Conservation (phyloP, 2,797 vertebrate species). For the Aeoliscus strigatus region DNA sequence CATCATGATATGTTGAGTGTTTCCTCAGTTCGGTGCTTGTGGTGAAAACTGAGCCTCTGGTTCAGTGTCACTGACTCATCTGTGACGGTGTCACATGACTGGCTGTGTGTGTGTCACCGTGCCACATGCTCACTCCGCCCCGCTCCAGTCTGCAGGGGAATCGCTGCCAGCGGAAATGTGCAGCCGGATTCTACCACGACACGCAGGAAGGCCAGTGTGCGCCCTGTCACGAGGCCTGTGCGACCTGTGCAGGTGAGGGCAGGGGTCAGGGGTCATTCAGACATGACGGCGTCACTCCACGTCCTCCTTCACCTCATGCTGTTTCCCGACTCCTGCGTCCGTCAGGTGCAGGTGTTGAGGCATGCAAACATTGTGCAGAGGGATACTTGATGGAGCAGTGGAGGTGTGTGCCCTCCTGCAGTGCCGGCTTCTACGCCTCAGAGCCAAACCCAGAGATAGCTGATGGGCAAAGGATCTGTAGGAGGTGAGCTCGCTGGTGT, state of each 20-base stretch:
- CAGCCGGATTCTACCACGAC: constrained; percentile 79
- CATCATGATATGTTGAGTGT: too few species aligned
- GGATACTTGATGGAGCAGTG: constrained; percentile 89
- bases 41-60: constrained; percentile 30
- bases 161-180: constrained; percentile 81
- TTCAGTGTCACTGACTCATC: constrained; percentile 53
- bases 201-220: constrained; percentile 76
- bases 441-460: constrained; percentile 73
- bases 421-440: constrained; percentile 79
- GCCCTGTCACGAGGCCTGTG: constrained; percentile 84
- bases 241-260: constrained; percentile 86
- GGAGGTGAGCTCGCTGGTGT: constrained; percentile 80
- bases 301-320: too few species aligned
- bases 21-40: too few species aligned
- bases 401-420: constrained; percentile 86
- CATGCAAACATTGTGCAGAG: constrained; percentile 84
- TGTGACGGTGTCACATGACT: constrained; percentile 44
- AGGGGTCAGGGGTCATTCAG: constrained; percentile 3
- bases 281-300: too few species aligned
- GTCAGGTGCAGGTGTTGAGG: constrained; percentile 82
- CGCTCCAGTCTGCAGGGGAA: constrained; percentile 83
- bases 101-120: constrained; percentile 44
- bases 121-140: constrained; percentile 51
- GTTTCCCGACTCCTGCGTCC: constrained; percentile 1
- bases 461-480: constrained; percentile 80